Evolutionary conservation across 2,797 vertebrate species (phyloP), one percentile per base, ranked within the genome.

Genomic region (Acropternis orthonyx): DNA sequence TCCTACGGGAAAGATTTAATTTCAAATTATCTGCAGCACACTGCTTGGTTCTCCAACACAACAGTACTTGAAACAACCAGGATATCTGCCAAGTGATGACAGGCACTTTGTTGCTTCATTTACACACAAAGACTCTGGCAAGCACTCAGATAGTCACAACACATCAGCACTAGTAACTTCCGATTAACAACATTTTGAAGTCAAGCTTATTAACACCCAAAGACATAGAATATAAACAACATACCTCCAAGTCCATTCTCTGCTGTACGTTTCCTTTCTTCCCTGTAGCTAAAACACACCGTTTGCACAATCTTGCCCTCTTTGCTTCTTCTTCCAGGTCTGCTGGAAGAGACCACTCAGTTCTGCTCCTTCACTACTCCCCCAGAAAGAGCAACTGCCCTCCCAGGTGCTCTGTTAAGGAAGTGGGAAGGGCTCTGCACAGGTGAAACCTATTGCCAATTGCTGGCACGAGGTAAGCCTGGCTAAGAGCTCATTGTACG

Each of bases 91-190:
- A 95, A 84, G 41, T 15, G 23, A 13, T 30, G 41, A 56, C 83
- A 92, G 34, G 19, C 44, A 61, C 23, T 74, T 55, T 74, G 11
- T 80, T 69, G 51, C 85, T 83, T 88, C 68, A 59, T 67, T 83
- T 89, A 55, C 62, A 74, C 16, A 26, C 65, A 61, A 37, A 21
- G 22, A 48, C 27, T 4, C 41, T 85, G 52, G 43, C 61, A 76
- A 80, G 36, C 36, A 39, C 36, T 30, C 58, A 26, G 77, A 16
- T 1, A 76, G 43, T 41, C 63, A 85, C n/a, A 89, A 37, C 41
- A 30, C 18, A 66, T 14, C 65, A 79, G 27, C 71, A 48, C 41
- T 26, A 72, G 22, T 28, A 76, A 82, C 44, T n/a, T 88, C 27
- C 28, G 32, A n/a, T 28, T 76, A 79, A 63, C 37, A 81, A 16